Base-by-base conservation (phyloP, 2,113 vertebrate species). In the Nestor notabilis region DNA sequence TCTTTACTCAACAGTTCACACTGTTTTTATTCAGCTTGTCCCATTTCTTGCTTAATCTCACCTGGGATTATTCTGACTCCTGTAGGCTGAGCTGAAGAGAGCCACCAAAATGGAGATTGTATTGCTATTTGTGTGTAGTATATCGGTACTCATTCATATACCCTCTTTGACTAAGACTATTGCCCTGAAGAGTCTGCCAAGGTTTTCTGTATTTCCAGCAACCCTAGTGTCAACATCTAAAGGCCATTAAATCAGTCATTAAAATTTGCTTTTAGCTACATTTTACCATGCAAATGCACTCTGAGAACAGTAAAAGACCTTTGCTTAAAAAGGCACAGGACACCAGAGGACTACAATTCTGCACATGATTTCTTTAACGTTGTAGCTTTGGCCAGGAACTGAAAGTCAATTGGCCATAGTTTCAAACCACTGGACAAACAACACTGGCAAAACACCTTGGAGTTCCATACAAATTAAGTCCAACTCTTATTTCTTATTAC, bases 1-100 rank as follows among this genome's bases (percentile, higher is more conserved):
- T 55, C 95, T 88, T 95, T 92, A 95, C 86, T 95, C 94, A 97
- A 93, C 76, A 84, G 52, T 63, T 86, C 72, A 61, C 56, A 60
- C n/a, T 81, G 77, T 24, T 96, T 86, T 90, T 50, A 83, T 60
- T 55, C 33, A 64, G 37, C 17, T 70, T 89, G 83, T 56, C 55
- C 19, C 71, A 75, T 93, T 94, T 79, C 90, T 97, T 95, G 71
- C 78, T 74, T 96, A 91, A 69, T 75, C 81, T 69, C 44, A 83
- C 27, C 39, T 44, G 37, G 31, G 35, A 64, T 71, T 92, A 89
- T 77, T 96, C 70, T 82, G 76, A 87, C 80, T 95, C 89, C 80
- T 69, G 49, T 61, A 83, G 64, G 33, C 35, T 75, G 80, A 72
- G 17, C 8, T 47, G 37, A 29, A 87, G 39, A 93, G 35, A 68